Base-by-base conservation (phyloP, 2,888 invertebrate genomes). In the Gymnoscelis rufifasciata region DNA sequence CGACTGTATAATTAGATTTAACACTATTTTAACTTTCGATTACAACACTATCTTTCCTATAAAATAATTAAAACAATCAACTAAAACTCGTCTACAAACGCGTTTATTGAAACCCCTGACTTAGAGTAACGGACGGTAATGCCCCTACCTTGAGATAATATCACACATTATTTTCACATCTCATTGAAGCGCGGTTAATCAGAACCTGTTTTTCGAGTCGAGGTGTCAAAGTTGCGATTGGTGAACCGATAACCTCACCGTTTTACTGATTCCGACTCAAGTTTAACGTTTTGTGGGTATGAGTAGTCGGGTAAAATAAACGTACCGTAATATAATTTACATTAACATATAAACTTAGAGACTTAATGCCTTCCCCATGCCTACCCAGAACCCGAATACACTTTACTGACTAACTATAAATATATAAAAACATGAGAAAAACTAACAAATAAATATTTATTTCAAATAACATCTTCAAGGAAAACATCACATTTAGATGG, bases 81-180 rank as follows among this genome's bases (percentile, higher is more conserved):
- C n/a, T 19, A 2, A 19, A 19, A 19, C 3, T 19, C 19, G 5
- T 19, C 19, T 3, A 19, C 2, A 19, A 19, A 19, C 19, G 12
- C 15, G n/a, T 24, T 26, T 46, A 45, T 39, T 47, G 36, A 47
- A 46, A 47, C 62, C 62, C 60, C 59, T 65, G 64, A 69, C 69
- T 76, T 74, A 71, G 70, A 74, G 67, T 74, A 71, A 76, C 72
- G 73, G 67, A 61, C 51, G 48, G 54, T 53, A 57, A 59, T 57
- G 55, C 60, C 55, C 57, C 61, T 63, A 64, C 65, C 57, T 59
- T 44, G 54, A 64, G 73, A 78, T 83, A 77, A 74, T 71, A 78
- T 78, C 79, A 70, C 71, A 74, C 75, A 75, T 80, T 75, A 83
- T 78, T 78, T 75, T 76, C 73, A 74, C 74, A 75, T 78, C 67